Conservation (phyloP, 2,888 invertebrate genomes). For the Phragmatobia fuliginosa region DNA sequence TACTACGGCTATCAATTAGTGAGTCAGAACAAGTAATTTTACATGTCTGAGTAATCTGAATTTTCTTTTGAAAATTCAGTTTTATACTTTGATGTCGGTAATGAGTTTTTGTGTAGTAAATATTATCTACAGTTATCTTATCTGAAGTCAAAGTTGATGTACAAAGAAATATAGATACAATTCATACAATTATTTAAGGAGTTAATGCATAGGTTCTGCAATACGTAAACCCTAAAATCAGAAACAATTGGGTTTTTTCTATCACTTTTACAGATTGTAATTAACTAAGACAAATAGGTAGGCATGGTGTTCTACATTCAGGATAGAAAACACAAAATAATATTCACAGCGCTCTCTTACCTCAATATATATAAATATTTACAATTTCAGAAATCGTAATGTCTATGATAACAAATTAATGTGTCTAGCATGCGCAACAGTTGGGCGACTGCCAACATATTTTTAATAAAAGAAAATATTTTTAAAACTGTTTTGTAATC, state of each 20-base stretch:
- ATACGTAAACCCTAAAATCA: no score
- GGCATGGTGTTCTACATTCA: not conserved
- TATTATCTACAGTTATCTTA: not conserved
- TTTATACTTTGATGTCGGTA: not conserved
- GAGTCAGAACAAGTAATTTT: no score
- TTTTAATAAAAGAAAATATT: constrained; percentile 38
- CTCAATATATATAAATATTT: constrained; percentile 4
- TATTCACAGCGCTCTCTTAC: not conserved
- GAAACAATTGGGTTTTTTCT: no score
- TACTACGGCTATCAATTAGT: no score
- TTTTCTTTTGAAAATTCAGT: no score
- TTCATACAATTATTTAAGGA: no score
- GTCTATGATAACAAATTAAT: constrained; percentile 54
- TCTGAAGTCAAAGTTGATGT: not conserved
- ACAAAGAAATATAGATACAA: not conserved
- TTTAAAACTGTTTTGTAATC: constrained; percentile 26
- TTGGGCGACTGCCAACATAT: constrained; percentile 58
- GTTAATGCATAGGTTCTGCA: no score
- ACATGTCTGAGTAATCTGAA: no score
- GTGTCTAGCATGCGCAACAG: constrained; percentile 35
- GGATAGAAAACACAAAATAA: not conserved
- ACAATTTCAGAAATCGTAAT: constrained; percentile 25
- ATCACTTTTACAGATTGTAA: no score
- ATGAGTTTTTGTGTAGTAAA: not conserved
- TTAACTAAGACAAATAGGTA: no score